Base-by-base conservation (phyloP, 2,888 invertebrate genomes). In the Pheosia tremula region DNA sequence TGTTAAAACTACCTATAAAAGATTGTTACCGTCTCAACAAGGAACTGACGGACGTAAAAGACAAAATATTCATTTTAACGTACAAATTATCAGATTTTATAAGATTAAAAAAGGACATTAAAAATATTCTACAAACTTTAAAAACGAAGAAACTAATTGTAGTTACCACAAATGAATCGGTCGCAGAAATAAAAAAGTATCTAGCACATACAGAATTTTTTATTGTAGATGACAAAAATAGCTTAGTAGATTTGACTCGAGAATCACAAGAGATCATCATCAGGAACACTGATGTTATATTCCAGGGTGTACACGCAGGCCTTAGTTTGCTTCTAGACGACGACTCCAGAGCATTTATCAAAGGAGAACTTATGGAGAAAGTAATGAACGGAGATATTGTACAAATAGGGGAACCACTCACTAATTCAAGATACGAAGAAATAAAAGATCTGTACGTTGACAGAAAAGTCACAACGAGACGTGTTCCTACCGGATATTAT, bases 361-460 rank as follows among this genome's bases (percentile, higher is more conserved):
- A 58, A 45, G 37, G 58, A 41, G 41, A 61, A 10, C 39, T 56
- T 4, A 53, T 64, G 37, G 11, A 57, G 24, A 57, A 59, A 55
- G 47, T 64, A 13, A 49, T 61, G 10, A 61, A 54, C 6, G 57
- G 58, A 38, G 61, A 61, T 45, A 47, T 13, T 6, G 13, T 64
- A 37, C 43, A 6, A 11, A 45, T 64, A 43, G 64, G 64, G n/a
- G 53, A 57, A 11, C 13, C 57, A 13, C 54, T 64, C 0, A 41
- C 13, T 13, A 10, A 45, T 9, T 49, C 61, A 24, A 54, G 38
- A 9, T 64, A 61, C 5, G 43, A 57, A 38, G 53, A 61, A 37
- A 61, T 61, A 4, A 61, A 61, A 57, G 38, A 58, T 43, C 61
- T 57, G 24, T 64, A 64, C 41, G 50, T 64, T 10, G 56, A 37